Evolutionary conservation across 2,888 invertebrate genomes (phyloP).

Genomic region (Andrena hattorfiana): DNA sequence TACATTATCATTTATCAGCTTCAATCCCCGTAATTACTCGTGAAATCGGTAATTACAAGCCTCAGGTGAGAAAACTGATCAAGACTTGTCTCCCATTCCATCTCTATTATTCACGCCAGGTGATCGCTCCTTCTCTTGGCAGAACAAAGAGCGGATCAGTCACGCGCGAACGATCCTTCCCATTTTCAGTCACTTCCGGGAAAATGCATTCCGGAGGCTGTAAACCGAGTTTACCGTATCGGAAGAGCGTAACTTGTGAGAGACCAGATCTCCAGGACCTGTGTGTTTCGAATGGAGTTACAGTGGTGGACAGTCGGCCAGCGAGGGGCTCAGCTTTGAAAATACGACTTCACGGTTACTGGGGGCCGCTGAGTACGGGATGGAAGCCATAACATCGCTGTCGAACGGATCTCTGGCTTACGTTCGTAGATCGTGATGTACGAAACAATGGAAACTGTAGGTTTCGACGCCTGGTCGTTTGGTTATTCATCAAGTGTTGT

Average conservation of each 20-base stretch:
- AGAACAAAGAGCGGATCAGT: slow-evolving; percentile 37
- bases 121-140: neutral
- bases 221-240: slow-evolving; percentile 3
- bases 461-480: slow-evolving; percentile 1
- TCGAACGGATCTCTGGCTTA: slow-evolving; percentile 15
- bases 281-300: neutral
- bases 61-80: slow-evolving; percentile 1
- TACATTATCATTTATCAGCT: neutral
- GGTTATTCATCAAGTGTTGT: slow-evolving; percentile 5
- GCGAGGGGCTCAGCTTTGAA: slow-evolving; percentile 2
- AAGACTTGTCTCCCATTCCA: neutral
- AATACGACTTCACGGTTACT: slow-evolving; percentile 4
- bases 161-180: slow-evolving; percentile 31
- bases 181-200: slow-evolving; percentile 37
- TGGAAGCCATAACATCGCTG: slow-evolving; percentile 8
- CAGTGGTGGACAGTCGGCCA: neutral
- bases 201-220: slow-evolving; percentile 19
- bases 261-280: neutral
- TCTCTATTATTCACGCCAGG: neutral
- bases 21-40: neutral
- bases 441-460: neutral
- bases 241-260: slow-evolving; percentile 7
- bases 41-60: neutral
- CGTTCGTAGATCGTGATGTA: neutral
- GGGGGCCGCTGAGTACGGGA: slow-evolving; percentile 9